Evolutionary conservation across 2,888 invertebrate genomes (phyloP), one percentile per base, ranked within the genome.

Genomic region (Thereva unica): DNA sequence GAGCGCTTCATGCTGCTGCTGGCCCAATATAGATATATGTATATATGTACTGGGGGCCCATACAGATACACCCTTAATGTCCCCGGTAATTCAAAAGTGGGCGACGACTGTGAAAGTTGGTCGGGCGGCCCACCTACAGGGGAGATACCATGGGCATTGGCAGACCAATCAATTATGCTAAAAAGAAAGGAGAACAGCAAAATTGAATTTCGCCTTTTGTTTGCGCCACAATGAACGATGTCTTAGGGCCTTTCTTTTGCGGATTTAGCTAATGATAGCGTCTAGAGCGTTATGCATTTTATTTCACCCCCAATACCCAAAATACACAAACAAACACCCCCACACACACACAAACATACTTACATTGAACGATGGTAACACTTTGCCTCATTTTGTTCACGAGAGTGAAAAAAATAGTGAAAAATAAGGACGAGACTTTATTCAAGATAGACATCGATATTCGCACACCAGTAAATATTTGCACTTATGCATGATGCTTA

Each of bases 251-350:
- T 23, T 23, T 23, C 23, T 23, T 59, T 59, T 59, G 59, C 49
- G 49, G 59, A 59, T 59, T 59, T 59, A 49, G 59, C 59, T 59
- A 59, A 59, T 59, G 59, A 59, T 49, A 49, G 49, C 40, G 57
- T 37, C 37, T 10, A 8, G 37, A 49, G 59, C 49, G 49, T 23
- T 23, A 23, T 23, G 23, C 23, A 23, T 23, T 23, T 23, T 23
- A 23, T 23, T 23, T 23, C 23, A 23, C 23, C 23, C 23, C 23
- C 23, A 23, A n/a, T 23, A 23, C 23, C 23, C 2, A 23, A 23
- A 23, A 23, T 2, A 23, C 23, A 23, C 23, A 23, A 23, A 23
- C 23, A 23, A 23, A 23, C 23, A 23, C 23, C 23, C 23, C 1
- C 23, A 23, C 23, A 23, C 23, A 23, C 23, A 23, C 23, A 23